Conservation (phyloP, 2,797 vertebrate genomes). For the Oryzias dopingdopingensis region DNA sequence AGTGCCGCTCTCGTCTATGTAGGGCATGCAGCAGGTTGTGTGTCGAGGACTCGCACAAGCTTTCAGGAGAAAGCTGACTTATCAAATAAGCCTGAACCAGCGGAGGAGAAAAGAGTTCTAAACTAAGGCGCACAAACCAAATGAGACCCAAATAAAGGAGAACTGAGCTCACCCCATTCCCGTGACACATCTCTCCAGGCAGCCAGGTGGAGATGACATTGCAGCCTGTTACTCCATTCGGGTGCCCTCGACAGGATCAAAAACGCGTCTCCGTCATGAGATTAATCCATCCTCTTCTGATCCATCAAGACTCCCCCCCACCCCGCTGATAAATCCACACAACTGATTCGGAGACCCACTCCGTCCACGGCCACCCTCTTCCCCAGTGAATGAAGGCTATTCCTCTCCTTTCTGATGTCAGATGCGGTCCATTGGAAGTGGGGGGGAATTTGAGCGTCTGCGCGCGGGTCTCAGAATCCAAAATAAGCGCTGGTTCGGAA, state of each 20-base stretch:
- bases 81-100: constrained; percentile 4
- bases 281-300: constrained; percentile 70
- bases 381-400: constrained; percentile 38
- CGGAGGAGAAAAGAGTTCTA: constrained; percentile 11
- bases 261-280: constrained; percentile 55
- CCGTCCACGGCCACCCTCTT: constrained; percentile 20
- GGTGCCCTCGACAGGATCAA: constrained; percentile 68
- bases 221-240: constrained; percentile 83
- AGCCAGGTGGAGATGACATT: constrained; percentile 86
- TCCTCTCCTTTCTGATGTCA: constrained; percentile 54
- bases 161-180: constrained; percentile 83
- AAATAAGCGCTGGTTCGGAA: constrained; percentile 44
- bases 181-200: constrained; percentile 90
- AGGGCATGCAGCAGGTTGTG: constrained; percentile 76
- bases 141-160: constrained; percentile 6
- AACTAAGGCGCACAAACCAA: neutral
- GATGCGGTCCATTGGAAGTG: constrained; percentile 34
- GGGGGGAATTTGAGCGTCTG: constrained; percentile 1
- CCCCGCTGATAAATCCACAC: constrained; percentile 72
- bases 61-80: constrained; percentile 41
- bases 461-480: constrained; percentile 42
- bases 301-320: constrained; percentile 44
- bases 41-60: constrained; percentile 56
- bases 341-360: constrained; percentile 56
- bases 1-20: constrained; percentile 55